Percentiles rank a stretch among this genome's conserved stretches.
Conservation (phyloP, 2,888 invertebrate species). For the Philaethria dido region DNA sequence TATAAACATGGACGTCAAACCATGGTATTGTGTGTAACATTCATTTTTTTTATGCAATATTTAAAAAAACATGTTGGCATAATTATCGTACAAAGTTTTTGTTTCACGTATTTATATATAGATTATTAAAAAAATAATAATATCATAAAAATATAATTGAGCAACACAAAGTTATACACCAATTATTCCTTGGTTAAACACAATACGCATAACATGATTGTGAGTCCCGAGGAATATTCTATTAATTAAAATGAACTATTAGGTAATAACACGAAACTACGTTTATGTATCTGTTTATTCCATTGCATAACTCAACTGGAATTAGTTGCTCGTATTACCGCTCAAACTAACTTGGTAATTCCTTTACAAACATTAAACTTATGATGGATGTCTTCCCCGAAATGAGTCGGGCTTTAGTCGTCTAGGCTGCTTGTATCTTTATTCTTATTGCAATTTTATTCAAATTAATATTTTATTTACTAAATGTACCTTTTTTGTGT, state of each 20-base stretch:
- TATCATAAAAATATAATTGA: no score
- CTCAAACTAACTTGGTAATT: conserved; percentile 41
- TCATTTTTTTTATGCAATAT: no score
- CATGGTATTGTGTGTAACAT: no score
- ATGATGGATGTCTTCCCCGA: conserved; percentile 43
- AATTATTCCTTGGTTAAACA: not conserved
- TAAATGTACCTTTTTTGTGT: no score
- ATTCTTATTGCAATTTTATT: conserved; percentile 24
- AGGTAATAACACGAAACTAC: not conserved
- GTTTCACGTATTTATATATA: no score
- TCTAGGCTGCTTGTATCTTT: conserved; percentile 30
- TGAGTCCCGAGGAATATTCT: not conserved
- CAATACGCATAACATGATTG: not conserved
- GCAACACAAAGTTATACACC: no score
- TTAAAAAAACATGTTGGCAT: no score
- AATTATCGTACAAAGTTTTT: no score
- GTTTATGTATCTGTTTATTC: conserved; percentile 22
- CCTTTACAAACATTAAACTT: conserved; percentile 44
- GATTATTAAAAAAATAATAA: no score
- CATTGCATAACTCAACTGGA: conserved; percentile 32
- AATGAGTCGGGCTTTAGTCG: conserved; percentile 38
- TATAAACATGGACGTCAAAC: no score
- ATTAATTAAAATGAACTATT: conserved; percentile 9
- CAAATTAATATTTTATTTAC: not conserved
- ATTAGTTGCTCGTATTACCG: conserved; percentile 35